Base-by-base conservation (phyloP, 2,113 vertebrate species). In the Ia io region DNA sequence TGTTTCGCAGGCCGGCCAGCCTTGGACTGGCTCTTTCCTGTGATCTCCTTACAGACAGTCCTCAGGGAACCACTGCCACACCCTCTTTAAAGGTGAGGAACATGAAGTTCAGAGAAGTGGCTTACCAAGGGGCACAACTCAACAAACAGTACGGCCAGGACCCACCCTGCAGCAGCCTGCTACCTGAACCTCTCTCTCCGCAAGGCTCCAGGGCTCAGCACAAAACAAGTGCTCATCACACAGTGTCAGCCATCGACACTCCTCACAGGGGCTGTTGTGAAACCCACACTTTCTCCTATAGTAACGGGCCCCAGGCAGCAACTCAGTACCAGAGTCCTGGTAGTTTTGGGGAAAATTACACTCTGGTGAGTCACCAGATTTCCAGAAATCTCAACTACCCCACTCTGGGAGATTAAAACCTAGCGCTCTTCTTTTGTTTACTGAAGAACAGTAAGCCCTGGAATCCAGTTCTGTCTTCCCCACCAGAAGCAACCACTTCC, bases 401-500 rank as follows among this genome's bases (percentile, higher is more conserved):
- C 53, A 67, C 40, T 9, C 0, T 23, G 37, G 70, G 51, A 92
- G 47, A 85, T 83, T 91, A 90, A 73, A 82, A 90, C 85, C 12
- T 40, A 90, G 91, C 82, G 47, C 25, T 76, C 12, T 49, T 90
- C 44, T 95, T 73, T 44, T 35, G 23, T 96, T 93, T 90, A 63
- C 40, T 61, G 28, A 70, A 93, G 91, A 88, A 85, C 95, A 40
- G 17, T 3, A 88, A 90, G 86, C 47, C 88, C 11, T 25, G 16
- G 17, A 67, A 23, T 25, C 22, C 9, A 59, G 56, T 22, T 53
- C 20, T 53, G 53, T 22, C 51, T 53, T 53, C 51, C 51, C 51
- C 20, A 53, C 53, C 53, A 53, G 20, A 22, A 53, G 6, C 18
- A 53, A 20, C 53, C 20, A 53, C 53, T 53, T 20, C 51, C 20